phyloP scores from a whole-genome alignment of 1,140 invertebrate species.

The Saccostrea glomerata region DNA sequence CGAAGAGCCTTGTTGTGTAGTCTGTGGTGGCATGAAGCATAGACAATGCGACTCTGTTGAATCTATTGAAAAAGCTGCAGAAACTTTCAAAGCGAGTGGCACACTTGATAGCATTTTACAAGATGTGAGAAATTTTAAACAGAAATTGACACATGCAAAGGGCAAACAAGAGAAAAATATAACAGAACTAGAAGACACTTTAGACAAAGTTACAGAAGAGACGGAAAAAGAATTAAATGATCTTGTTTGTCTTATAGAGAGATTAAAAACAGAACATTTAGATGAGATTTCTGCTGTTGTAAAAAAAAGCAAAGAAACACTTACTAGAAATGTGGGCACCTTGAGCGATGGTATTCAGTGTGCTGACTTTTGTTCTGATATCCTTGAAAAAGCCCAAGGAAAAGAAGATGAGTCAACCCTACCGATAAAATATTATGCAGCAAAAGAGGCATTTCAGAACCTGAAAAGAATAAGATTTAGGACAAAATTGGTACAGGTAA shows the following conservation, averaged over 20 bases:
- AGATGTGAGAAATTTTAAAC: not conserved
- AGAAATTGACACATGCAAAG: not conserved
- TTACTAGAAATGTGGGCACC: not conserved
- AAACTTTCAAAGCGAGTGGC: not conserved
- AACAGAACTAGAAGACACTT: not conserved
- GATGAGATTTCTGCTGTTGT: not conserved
- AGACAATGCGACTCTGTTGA: not conserved
- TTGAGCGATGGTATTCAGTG: not conserved
- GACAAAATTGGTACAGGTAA: not conserved
- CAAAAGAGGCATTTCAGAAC: not conserved
- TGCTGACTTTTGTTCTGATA: not conserved
- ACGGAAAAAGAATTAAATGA: not conserved
- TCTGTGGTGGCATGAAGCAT: not conserved
- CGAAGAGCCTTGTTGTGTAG: not conserved
- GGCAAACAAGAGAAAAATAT: not conserved
- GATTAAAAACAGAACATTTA: not conserved
- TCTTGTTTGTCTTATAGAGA: not conserved
- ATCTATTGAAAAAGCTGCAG: not conserved
- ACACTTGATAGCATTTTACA: not conserved
- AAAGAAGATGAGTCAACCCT: not conserved
- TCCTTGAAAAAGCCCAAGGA: not conserved
- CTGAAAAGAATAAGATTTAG: not conserved
- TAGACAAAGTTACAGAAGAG: not conserved
- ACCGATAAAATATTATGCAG: not conserved
- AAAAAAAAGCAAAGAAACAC: not conserved